Evolutionary conservation across 2,113 vertebrate species (phyloP).

Genomic region (Spermophilus dauricus): DNA sequence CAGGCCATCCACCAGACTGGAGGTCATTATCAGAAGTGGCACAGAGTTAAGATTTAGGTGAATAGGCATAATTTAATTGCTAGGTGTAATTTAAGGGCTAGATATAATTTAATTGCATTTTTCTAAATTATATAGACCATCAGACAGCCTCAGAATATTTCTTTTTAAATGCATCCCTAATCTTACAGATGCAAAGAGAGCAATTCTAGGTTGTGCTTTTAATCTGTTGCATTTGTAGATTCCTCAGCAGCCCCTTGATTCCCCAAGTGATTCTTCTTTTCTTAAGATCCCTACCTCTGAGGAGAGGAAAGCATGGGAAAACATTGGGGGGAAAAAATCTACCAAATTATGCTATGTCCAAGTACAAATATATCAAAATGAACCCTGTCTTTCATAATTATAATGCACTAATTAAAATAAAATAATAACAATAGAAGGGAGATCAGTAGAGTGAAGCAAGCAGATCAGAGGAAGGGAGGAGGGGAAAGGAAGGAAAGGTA

Average conservation of each 20-base stretch:
- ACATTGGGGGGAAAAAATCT: too few species aligned
- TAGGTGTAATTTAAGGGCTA: neutral
- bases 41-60: conserved; percentile 12
- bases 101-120: neutral
- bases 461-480: too few species aligned
- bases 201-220: neutral
- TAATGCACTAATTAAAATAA: too few species aligned
- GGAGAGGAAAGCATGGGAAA: too few species aligned
- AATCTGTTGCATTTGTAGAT: neutral
- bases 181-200: neutral
- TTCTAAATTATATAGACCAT: neutral
- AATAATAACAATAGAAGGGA: too few species aligned
- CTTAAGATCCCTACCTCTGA: too few species aligned
- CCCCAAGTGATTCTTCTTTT: neutral
- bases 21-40: neutral
- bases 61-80: neutral
- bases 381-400: too few species aligned
- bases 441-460: too few species aligned
- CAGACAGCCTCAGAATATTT: neutral
- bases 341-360: too few species aligned
- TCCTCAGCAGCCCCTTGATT: neutral
- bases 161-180: neutral
- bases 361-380: too few species aligned
- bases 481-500: too few species aligned
- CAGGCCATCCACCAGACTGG: neutral